phyloP scores from a whole-genome alignment of 2,113 vertebrate species.

The Tragelaphus buxtoni region DNA sequence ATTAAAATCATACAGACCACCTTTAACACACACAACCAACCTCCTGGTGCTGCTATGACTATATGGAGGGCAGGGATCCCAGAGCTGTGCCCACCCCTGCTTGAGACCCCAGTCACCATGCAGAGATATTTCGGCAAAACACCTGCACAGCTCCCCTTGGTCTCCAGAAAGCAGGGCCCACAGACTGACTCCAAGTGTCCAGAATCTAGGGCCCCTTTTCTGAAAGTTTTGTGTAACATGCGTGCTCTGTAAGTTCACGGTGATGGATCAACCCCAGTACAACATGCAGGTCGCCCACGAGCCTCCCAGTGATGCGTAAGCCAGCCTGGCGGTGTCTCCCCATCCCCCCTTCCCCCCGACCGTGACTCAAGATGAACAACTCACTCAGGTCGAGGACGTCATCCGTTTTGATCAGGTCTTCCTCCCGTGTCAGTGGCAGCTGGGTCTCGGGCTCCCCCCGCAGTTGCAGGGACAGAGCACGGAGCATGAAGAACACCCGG shows the following conservation, averaged over 20 bases:
- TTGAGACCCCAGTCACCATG: background rate
- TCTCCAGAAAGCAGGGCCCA: background rate
- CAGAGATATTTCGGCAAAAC: background rate
- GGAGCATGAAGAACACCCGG: constrained; percentile 96
- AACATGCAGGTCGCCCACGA: background rate
- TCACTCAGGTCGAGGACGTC: constrained; percentile 98
- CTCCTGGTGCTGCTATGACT: background rate
- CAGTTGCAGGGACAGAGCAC: constrained; percentile 92
- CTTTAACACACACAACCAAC: background rate
- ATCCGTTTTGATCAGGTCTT: constrained; percentile 96
- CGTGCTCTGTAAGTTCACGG: background rate
- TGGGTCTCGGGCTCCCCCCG: constrained; percentile 92
- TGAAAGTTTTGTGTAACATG: background rate
- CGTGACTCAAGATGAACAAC: constrained; percentile 51
- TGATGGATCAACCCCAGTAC: background rate
- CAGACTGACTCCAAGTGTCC: no score
- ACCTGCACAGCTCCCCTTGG: background rate
- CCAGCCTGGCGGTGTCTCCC: background rate
- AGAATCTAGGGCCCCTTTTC: background rate
- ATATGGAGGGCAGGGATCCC: background rate
- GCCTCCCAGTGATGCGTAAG: background rate
- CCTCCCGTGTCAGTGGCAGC: constrained; percentile 93
- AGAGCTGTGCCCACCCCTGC: background rate
- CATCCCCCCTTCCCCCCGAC: background rate
- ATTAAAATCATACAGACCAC: background rate